Evolutionary conservation across 2,888 invertebrate genomes (phyloP).

Genomic region (Tortrix viridana): DNA sequence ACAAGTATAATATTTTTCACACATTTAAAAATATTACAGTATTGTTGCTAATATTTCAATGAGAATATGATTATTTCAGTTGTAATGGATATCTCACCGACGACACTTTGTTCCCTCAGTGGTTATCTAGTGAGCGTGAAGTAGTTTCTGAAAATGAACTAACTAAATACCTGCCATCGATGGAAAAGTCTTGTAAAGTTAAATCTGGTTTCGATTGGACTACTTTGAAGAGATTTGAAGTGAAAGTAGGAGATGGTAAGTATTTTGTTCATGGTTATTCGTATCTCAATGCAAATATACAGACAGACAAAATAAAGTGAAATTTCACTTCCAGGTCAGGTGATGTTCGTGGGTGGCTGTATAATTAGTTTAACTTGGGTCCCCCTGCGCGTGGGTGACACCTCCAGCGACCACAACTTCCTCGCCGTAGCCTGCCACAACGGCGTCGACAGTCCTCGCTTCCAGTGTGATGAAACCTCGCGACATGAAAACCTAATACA

Average conservation of each 20-base stretch:
- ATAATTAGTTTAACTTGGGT: conserved; percentile 21
- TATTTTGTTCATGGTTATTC: neutral
- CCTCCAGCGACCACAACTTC: conserved; percentile 49
- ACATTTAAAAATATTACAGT: conserved; percentile 35
- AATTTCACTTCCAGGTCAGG: conserved; percentile 40
- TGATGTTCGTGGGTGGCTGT: conserved; percentile 82
- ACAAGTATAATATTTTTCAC: conserved; percentile 25
- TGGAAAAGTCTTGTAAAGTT: conserved; percentile 83
- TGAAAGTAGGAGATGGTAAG: conserved; percentile 39
- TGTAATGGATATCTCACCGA: conserved; percentile 51
- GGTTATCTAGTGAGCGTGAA: conserved; percentile 58
- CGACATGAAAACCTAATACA: conserved; percentile 85
- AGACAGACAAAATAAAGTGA: too few relatives aligned
- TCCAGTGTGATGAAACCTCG: conserved; percentile 59
- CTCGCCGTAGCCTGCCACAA: conserved; percentile 84
- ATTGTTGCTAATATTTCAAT: neutral
- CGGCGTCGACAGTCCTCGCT: conserved; percentile 78
- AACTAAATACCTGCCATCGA: conserved; percentile 78
- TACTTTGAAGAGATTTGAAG: conserved; percentile 52
- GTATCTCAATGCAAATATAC: too few relatives aligned
- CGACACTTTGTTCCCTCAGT: conserved; percentile 67
- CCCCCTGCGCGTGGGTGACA: conserved; percentile 14
- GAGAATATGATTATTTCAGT: conserved; percentile 53
- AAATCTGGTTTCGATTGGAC: conserved; percentile 47
- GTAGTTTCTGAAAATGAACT: conserved; percentile 65